A percentile compares a stretch with the other conserved stretches of the same genome.
These are phyloP conservation scores for Acomys russatus DNA, from an alignment of 2,797 vertebrate species.

Conservation along the genomic window DNA sequence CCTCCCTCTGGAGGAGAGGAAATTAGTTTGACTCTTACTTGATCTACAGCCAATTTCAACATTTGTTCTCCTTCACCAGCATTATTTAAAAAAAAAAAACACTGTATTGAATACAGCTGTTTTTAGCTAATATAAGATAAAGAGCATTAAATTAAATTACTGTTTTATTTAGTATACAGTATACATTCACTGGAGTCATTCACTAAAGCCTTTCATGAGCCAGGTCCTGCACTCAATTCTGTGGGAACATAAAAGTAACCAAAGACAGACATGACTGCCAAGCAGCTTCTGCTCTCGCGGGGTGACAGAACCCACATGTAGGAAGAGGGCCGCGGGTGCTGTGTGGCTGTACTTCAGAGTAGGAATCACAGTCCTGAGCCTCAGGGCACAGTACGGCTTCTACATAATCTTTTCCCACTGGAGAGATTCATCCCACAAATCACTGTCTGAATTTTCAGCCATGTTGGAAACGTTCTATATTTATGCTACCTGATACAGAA, in stretches of 20 bases:
- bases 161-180: slow-evolving; percentile 26
- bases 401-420: neutral
- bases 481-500: neutral
- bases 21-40: neutral
- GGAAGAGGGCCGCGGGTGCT: neutral
- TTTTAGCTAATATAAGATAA: slow-evolving; percentile 9
- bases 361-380: neutral
- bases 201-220: neutral
- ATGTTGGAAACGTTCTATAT: neutral
- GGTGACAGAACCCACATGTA: neutral
- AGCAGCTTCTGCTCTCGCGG: neutral
- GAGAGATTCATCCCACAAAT: neutral
- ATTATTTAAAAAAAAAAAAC: neutral
- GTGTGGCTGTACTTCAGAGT: neutral
- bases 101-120: neutral
- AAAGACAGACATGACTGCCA: neutral
- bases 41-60: slow-evolving; percentile 3
- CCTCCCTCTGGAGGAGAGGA: neutral
- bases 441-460: neutral
- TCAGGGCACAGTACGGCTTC: fast-evolving
- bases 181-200: slow-evolving; percentile 24
- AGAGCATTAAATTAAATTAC: neutral
- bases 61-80: slow-evolving; percentile 16
- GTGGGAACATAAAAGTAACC: slow-evolving; percentile 29
- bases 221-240: neutral